Evolutionary conservation across 2,797 vertebrate species (phyloP).

Genomic region (Alosa sapidissima): DNA sequence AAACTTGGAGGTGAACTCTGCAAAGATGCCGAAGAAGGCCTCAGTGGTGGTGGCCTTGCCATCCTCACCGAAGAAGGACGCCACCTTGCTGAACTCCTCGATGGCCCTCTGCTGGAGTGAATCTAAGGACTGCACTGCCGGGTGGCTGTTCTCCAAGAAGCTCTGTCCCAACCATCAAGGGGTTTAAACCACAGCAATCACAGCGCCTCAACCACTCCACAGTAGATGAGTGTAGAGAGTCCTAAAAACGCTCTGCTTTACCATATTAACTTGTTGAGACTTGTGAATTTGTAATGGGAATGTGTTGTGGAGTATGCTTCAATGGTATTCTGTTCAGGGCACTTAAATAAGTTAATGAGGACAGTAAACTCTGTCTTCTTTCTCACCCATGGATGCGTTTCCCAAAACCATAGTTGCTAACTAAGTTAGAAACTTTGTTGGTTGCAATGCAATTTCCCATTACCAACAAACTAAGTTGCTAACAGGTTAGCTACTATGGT

Average conservation of each 20-base stretch:
- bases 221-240: no score
- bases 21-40: conserved; percentile 93
- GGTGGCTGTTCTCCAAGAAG: conserved; percentile 94
- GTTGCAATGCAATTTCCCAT: no score
- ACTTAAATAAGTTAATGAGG: not conserved
- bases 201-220: not conserved
- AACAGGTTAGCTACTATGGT: no score
- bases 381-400: not conserved
- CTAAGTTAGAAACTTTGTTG: no score
- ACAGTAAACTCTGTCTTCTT: not conserved
- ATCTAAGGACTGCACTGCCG: conserved; percentile 85
- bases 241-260: not conserved
- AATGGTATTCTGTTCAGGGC: not conserved
- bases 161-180: conserved; percentile 71
- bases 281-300: not conserved
- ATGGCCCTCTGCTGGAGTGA: conserved; percentile 88
- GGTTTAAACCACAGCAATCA: not conserved
- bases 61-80: conserved; percentile 94
- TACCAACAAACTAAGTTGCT: no score
- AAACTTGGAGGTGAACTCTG: conserved; percentile 94
- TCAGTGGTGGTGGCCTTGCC: conserved; percentile 87
- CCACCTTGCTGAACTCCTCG: conserved; percentile 88
- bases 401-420: no score
- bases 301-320: not conserved
- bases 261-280: not conserved